A percentile compares a stretch with the other conserved stretches of the same genome.
Conservation (phyloP, 2,113 vertebrate genomes). For the Thamnaconus septentrionalis region DNA sequence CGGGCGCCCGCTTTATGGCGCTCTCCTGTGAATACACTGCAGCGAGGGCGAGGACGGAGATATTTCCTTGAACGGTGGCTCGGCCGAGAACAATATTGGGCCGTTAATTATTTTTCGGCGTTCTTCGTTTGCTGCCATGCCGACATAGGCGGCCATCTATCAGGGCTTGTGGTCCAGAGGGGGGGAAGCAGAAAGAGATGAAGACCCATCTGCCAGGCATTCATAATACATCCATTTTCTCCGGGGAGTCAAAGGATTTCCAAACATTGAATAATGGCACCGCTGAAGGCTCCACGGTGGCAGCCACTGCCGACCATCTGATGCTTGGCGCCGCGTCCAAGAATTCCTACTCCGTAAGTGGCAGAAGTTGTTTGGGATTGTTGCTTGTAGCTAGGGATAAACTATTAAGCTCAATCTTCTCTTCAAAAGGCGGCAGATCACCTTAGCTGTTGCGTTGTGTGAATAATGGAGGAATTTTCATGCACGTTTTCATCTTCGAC, state of each 20-base stretch:
- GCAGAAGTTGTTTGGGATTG: slow-evolving; percentile 21
- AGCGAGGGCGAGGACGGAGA: slow-evolving; percentile 31
- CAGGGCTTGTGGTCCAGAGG: slow-evolving; percentile 25
- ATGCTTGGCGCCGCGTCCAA: slow-evolving; percentile 48
- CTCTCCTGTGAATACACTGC: slow-evolving; percentile 40
- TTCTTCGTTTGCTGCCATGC: slow-evolving; percentile 42
- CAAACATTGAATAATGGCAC: slow-evolving; percentile 53
- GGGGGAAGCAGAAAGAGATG: slow-evolving; percentile 9
- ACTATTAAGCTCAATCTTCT: no score
- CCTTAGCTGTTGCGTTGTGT: no score
- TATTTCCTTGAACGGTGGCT: slow-evolving; percentile 34
- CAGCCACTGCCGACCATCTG: slow-evolving; percentile 61
- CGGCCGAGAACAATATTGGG: slow-evolving; percentile 41
- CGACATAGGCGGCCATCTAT: slow-evolving; percentile 52
- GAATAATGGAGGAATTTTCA: no score
- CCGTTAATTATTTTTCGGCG: slow-evolving; percentile 44
- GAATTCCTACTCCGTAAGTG: slow-evolving; percentile 36
- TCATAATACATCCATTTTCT: slow-evolving; percentile 48
- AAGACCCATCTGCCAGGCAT: slow-evolving; percentile 60
- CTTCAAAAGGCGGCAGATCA: no score
- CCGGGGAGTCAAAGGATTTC: slow-evolving; percentile 45
- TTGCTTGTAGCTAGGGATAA: no score
- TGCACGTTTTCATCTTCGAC: no score
- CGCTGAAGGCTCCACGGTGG: slow-evolving; percentile 35
- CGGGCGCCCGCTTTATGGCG: slow-evolving; percentile 40